Evolutionary conservation across 2,888 invertebrate species (phyloP).

Genomic region (Chaitophorus viminalis): DNA sequence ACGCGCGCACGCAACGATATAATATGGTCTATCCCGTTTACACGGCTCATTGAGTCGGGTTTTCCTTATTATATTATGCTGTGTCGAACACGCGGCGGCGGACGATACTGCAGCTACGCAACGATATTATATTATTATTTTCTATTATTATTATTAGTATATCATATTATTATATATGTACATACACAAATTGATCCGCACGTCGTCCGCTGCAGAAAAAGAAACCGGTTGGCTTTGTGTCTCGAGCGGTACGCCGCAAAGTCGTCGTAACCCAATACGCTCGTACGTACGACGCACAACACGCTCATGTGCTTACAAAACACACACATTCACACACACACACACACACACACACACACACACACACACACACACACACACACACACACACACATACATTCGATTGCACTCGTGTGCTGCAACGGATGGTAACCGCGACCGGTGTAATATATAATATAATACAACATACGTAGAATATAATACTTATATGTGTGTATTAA

Average conservation of each 20-base stretch:
- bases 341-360: not conserved
- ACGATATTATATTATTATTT: slow-evolving; percentile 1
- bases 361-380: not conserved
- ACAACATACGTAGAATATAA: not conserved
- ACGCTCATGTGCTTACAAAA: not conserved
- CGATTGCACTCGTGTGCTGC: too few relatives aligned
- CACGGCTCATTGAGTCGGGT: slow-evolving; percentile 55
- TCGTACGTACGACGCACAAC: not conserved
- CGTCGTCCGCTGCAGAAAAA: slow-evolving; percentile 15
- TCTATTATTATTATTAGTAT: too few relatives aligned
- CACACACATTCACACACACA: not conserved
- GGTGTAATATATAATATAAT: too few relatives aligned
- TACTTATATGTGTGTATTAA: not conserved
- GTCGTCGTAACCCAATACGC: slow-evolving; percentile 39
- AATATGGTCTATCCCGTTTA: slow-evolving; percentile 60
- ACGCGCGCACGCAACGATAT: slow-evolving; percentile 54
- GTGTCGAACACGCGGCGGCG: slow-evolving; percentile 17
- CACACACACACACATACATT: not conserved
- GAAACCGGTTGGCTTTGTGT: slow-evolving; percentile 60
- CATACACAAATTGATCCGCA: slow-evolving; percentile 3
- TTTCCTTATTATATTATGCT: slow-evolving; percentile 49
- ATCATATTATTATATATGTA: too few relatives aligned
- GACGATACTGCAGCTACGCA: not conserved
- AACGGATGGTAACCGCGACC: not conserved
- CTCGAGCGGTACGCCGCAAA: slow-evolving; percentile 15